Percentiles rank a stretch among this genome's conserved stretches.
phyloP scores from a whole-genome alignment of 2,113 vertebrate species.

The Marmota monax region DNA sequence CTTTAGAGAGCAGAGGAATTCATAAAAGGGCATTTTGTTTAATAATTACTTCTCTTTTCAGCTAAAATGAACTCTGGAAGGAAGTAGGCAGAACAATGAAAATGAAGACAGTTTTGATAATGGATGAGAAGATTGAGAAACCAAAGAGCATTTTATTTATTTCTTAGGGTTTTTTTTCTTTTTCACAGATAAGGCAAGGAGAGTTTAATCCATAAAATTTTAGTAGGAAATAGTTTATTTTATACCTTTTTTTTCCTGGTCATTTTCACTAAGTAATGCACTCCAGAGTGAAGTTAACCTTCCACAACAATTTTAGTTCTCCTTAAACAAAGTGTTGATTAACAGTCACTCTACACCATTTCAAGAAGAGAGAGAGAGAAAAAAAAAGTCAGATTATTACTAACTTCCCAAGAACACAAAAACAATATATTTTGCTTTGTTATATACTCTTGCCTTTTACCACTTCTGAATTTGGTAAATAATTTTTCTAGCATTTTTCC shows the following conservation, averaged over 20 bases:
- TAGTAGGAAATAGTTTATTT: background rate
- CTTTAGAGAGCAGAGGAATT: background rate
- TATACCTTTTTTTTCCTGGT: background rate
- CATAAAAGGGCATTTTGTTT: background rate
- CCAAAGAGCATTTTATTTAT: background rate
- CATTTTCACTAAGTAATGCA: background rate
- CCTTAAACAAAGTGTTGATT: conserved; percentile 1
- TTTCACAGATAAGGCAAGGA: background rate
- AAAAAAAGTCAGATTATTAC: background rate
- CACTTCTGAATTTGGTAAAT: background rate
- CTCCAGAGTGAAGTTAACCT: conserved; percentile 16
- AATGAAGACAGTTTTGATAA: background rate
- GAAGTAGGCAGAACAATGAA: background rate
- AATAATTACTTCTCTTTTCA: background rate
- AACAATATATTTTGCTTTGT: background rate
- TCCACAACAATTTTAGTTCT: background rate
- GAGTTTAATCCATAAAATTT: conserved; percentile 20
- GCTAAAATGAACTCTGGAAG: background rate
- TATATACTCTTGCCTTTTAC: background rate
- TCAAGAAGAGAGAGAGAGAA: background rate
- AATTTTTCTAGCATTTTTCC: background rate
- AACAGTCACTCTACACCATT: background rate
- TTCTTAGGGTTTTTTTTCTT: background rate
- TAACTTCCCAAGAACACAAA: background rate
- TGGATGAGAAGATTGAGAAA: background rate